Conservation (phyloP, 1,140 invertebrate genomes). For the Oreohelix idahoensis region DNA sequence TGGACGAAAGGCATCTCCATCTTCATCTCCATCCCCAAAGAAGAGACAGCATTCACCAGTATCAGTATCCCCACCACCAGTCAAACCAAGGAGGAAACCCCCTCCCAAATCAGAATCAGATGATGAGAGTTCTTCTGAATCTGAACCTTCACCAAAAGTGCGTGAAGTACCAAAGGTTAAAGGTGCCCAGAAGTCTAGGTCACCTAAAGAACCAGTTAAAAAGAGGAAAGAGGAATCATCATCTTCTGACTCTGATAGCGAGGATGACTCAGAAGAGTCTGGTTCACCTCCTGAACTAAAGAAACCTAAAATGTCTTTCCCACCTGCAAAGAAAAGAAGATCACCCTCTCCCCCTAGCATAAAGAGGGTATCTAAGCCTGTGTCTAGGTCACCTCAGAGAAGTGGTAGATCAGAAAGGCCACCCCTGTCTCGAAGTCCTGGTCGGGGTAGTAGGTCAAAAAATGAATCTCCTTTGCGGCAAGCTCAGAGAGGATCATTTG, state of each 20-base stretch:
- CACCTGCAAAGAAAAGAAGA: constrained; percentile 19
- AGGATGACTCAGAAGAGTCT: constrained; percentile 29
- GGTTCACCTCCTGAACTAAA: constrained; percentile 21
- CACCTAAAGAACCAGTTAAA: constrained; percentile 5
- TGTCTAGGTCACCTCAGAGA: background rate
- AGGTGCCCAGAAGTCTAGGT: background rate
- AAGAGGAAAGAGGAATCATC: constrained; percentile 3
- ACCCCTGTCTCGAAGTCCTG: background rate
- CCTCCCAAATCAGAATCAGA: constrained; percentile 25
- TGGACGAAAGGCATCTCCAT: constrained; percentile 3
- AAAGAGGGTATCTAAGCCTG: background rate
- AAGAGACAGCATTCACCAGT: constrained; percentile 27
- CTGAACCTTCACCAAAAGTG: constrained; percentile 28
- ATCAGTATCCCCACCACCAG: constrained; percentile 25
- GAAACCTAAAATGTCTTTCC: background rate
- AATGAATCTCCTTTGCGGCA: background rate
- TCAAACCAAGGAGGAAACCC: constrained; percentile 16
- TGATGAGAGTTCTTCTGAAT: constrained; percentile 27
- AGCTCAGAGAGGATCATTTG: background rate
- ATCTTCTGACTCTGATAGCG: constrained; percentile 38
- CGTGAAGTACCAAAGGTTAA: background rate
- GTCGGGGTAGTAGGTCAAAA: constrained; percentile 2
- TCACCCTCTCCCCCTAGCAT: constrained; percentile 11
- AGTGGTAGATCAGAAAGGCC: background rate
- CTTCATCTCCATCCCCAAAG: constrained; percentile 20